Percentiles rank a stretch among this genome's conserved stretches.
Conservation (phyloP, 1,140 invertebrate genomes). For the Neodiprion pinetum region DNA sequence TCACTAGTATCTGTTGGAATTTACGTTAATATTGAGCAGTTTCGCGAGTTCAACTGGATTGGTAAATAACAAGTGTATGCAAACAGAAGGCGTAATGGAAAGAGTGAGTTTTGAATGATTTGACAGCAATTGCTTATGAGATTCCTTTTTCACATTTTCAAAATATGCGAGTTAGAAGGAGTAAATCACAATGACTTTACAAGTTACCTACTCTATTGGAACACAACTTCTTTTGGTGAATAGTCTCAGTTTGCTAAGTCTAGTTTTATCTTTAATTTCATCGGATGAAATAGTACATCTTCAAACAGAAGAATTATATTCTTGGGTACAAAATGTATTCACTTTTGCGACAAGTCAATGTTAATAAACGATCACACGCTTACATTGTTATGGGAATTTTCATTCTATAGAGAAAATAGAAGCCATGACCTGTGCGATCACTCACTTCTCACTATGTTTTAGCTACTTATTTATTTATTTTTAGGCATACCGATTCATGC, state of each 20-base stretch:
- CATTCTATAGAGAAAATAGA: no score
- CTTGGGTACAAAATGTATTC: not conserved
- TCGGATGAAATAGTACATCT: slow-evolving; percentile 2
- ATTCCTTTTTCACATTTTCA: not conserved
- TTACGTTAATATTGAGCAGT: no score
- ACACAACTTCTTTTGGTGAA: slow-evolving; percentile 56
- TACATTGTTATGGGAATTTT: no score
- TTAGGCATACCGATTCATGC: no score
- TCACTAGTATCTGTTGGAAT: no score
- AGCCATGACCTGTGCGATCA: no score
- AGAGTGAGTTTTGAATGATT: not conserved
- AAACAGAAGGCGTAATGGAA: not conserved
- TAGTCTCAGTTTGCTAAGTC: slow-evolving; percentile 51
- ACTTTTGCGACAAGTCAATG: not conserved
- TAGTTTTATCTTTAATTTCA: slow-evolving; percentile 26
- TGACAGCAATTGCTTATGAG: not conserved
- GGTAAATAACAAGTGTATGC: not conserved
- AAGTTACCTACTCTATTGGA: slow-evolving; percentile 46
- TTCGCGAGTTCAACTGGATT: no score
- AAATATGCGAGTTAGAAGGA: slow-evolving; percentile 9
- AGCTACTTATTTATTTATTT: no score
- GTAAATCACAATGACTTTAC: slow-evolving; percentile 31
- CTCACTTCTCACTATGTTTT: no score
- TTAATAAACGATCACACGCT: no score
- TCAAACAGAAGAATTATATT: not conserved